Base-by-base conservation (phyloP, 2,888 invertebrate genomes). In the Xanthorhoe spadicearia region DNA sequence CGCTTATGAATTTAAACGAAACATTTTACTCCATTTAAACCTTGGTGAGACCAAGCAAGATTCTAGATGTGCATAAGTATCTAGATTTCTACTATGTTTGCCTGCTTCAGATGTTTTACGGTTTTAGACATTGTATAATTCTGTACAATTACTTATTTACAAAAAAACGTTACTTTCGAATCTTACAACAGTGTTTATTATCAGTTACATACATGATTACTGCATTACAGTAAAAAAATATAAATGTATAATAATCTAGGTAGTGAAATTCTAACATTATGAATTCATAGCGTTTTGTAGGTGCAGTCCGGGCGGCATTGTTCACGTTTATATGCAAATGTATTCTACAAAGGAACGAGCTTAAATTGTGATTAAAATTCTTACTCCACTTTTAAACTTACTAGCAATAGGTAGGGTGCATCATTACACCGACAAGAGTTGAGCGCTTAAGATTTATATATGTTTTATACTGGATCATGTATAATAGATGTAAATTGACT, bases 281-380 rank as follows among this genome's bases (percentile, higher is more conserved):
- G 19, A 66, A 77, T 77, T 78, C 70, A 74, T 73, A 73, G 49
- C 57, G 61, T 66, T 58, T 54, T 19, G 55, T 63, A 54, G 59
- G 56, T 68, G 71, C 68, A 66, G 57, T 19, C 66, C 58, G 17
- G 53, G 13, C 32, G 60, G 46, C 28, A 64, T 54, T 60, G 64
- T 64, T 46, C 28, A 54, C 55, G 56, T 52, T 74, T 73, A 75
- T 68, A 81, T 80, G 80, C 76, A 79, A 82, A 83, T 81, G 61
- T 80, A 81, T 79, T 80, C 38, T 65, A 69, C 54, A 70, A 66
- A 73, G 70, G 72, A 68, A 70, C 68, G 13, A 15, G 18, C 46
- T 32, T 32, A 32, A 48, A 28, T 56, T 48, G 56, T 56, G 46
- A 57, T 48, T 28, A 48, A 32, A 57, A 57, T 48, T 17, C 48